phyloP scores from a whole-genome alignment of 2,888 invertebrate species.

The Drosophila paranaensis region DNA sequence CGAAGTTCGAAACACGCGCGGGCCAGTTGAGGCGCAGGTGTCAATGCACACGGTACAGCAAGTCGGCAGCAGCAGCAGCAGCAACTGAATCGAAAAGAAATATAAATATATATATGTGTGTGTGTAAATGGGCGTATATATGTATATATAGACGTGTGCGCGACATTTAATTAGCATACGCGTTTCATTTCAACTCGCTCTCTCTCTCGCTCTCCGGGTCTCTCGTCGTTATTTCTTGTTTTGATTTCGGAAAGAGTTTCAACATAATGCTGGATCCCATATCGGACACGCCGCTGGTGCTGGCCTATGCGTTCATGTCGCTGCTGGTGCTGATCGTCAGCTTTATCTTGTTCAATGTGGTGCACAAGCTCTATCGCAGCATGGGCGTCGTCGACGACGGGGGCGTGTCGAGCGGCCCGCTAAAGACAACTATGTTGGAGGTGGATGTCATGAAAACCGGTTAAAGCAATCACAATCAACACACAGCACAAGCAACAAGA shows the following conservation, averaged over 20 bases:
- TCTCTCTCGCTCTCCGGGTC: not conserved
- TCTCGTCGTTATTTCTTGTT: constrained; percentile 1
- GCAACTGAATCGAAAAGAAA: constrained; percentile 1
- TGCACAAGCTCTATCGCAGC: constrained; percentile 80
- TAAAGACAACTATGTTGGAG: constrained; percentile 63
- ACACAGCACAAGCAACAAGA: constrained; percentile 1
- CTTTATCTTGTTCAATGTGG: constrained; percentile 83
- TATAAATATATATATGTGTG: not conserved
- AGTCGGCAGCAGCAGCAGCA: constrained; percentile 9
- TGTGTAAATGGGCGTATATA: constrained; percentile 4
- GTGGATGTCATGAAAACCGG: constrained; percentile 72
- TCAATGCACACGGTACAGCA: constrained; percentile 64
- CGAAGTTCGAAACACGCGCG: constrained; percentile 20
- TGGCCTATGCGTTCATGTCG: constrained; percentile 83
- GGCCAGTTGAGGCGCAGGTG: constrained; percentile 65
- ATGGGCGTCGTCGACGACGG: constrained; percentile 15
- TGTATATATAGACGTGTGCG: constrained; percentile 16
- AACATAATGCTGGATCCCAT: constrained; percentile 80
- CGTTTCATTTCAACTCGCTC: constrained; percentile 31
- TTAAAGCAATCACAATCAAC: constrained; percentile 35
- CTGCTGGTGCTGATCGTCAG: constrained; percentile 81
- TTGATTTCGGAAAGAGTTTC: not conserved
- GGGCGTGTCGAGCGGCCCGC: constrained; percentile 25
- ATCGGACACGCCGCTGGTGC: constrained; percentile 81
- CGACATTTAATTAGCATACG: constrained; percentile 68